These are phyloP conservation scores for Charina bottae DNA, from an alignment of 2,113 vertebrate genomes.

Conservation along the genomic window DNA sequence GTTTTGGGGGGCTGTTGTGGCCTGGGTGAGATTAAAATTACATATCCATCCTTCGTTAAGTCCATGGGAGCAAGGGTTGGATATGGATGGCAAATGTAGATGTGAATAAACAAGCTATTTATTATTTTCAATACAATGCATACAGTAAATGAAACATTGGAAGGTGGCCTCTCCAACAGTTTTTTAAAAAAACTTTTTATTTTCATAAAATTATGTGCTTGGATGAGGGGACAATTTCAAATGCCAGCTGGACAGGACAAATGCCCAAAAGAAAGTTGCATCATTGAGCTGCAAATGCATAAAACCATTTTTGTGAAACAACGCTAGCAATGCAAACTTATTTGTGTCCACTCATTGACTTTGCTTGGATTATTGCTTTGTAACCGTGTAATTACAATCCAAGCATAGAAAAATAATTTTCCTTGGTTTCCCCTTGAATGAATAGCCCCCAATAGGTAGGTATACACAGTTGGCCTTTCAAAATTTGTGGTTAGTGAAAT, in stretches of 20 bases:
- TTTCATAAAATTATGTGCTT: accelerated
- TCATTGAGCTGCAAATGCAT: neutral
- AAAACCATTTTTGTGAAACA: neutral
- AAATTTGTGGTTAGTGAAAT: too few species aligned
- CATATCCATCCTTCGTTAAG: constrained; percentile 40
- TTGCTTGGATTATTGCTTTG: neutral
- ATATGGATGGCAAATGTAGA: neutral
- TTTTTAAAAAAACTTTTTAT: neutral
- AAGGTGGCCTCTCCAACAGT: neutral
- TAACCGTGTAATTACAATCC: neutral
- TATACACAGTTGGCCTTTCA: too few species aligned
- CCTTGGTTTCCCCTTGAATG: neutral
- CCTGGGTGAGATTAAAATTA: constrained; percentile 45
- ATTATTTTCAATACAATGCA: constrained; percentile 11
- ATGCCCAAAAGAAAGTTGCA: constrained; percentile 5
- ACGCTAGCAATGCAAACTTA: neutral
- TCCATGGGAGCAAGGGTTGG: constrained; percentile 35
- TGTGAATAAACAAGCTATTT: constrained; percentile 8
- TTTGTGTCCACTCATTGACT: neutral
- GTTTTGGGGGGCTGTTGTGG: constrained; percentile 50
- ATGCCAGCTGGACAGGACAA: constrained; percentile 11
- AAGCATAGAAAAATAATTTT: neutral
- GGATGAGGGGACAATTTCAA: neutral
- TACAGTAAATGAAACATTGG: neutral
- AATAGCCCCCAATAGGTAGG: too few species aligned